Percentiles rank a stretch among this genome's conserved stretches.
Conservation (phyloP, 2,888 invertebrate genomes). For the Gerris lacustris region DNA sequence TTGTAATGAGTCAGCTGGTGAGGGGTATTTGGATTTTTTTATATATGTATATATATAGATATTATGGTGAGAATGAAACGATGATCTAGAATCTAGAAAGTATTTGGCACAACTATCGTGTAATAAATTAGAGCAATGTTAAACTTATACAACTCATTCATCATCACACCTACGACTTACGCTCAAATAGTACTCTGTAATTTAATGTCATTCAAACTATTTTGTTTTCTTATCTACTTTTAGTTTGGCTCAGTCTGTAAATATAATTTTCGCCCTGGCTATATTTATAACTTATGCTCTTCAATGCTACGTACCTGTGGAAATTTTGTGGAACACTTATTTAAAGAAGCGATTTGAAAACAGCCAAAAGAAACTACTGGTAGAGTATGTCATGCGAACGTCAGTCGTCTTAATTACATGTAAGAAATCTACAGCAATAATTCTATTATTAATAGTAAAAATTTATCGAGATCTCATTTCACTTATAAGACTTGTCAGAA, state of each 20-base stretch:
- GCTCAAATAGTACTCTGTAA: too few relatives aligned
- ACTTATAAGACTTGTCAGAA: too few relatives aligned
- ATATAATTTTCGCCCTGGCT: slow-evolving; percentile 50
- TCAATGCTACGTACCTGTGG: slow-evolving; percentile 79
- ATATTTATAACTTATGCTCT: slow-evolving; percentile 74
- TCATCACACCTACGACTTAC: too few relatives aligned
- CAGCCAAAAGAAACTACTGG: slow-evolving; percentile 36
- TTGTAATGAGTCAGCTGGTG: too few relatives aligned
- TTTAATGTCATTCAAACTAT: too few relatives aligned
- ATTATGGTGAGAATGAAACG: too few relatives aligned
- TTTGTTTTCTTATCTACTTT: slow-evolving; percentile 14
- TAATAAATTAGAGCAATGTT: too few relatives aligned
- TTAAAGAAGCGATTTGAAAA: slow-evolving; percentile 37
- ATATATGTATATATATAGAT: too few relatives aligned
- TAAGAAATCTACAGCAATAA: slow-evolving; percentile 37
- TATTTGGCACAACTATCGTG: too few relatives aligned
- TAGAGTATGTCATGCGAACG: slow-evolving; percentile 45
- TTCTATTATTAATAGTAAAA: not conserved
- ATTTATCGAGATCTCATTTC: not conserved
- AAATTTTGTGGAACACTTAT: slow-evolving; percentile 56
- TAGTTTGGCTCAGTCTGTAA: slow-evolving; percentile 53
- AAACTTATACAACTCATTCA: too few relatives aligned
- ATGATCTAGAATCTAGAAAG: too few relatives aligned
- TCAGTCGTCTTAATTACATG: slow-evolving; percentile 48
- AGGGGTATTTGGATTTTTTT: too few relatives aligned